These are phyloP conservation scores for Octodon degus DNA, from an alignment of 2,113 vertebrate species.

Conservation along the genomic window DNA sequence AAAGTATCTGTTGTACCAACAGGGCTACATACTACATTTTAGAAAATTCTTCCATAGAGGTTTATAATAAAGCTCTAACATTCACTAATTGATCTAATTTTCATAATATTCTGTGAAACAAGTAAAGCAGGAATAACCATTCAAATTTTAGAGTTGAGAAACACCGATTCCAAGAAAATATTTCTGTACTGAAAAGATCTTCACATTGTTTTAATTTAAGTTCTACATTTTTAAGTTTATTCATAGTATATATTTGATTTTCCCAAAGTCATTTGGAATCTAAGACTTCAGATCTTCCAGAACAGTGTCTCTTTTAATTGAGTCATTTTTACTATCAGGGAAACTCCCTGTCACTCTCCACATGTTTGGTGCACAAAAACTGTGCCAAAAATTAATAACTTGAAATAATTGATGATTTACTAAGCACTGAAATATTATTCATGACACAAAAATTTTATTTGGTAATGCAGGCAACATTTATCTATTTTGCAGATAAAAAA, in stretches of 20 bases:
- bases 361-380: background rate
- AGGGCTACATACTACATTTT: conserved; percentile 36
- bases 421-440: background rate
- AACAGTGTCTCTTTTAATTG: background rate
- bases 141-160: background rate
- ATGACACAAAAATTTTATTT: conserved; percentile 3
- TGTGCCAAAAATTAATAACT: background rate
- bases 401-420: background rate
- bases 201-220: background rate
- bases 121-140: background rate
- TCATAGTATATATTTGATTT: background rate
- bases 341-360: background rate
- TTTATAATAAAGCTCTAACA: background rate
- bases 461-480: background rate
- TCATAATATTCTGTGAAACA: conserved; percentile 7
- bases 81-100: conserved; percentile 17
- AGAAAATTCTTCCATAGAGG: background rate
- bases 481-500: conserved; percentile 9
- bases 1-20: conserved; percentile 16
- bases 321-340: background rate
- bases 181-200: background rate
- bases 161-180: background rate
- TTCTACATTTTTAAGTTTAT: background rate
- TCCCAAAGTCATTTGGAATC: background rate
- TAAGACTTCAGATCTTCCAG: background rate